Base-by-base conservation (phyloP, 1,140 invertebrate species). In the Arctopsyche grandis region DNA sequence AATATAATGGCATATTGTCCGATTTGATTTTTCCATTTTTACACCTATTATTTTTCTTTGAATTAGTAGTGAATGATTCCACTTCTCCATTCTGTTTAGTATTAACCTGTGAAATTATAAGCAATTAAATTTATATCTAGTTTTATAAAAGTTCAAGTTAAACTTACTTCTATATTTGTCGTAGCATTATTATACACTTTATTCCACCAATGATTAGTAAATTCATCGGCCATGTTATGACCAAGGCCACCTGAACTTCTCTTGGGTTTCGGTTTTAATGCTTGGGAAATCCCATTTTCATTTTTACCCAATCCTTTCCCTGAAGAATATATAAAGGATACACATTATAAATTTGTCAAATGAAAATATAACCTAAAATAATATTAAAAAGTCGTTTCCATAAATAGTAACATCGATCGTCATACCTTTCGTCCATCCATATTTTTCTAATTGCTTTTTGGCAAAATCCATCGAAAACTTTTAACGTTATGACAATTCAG, bases 181-280 rank as follows among this genome's bases (percentile, higher is more conserved):
- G 93, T 89, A 43, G 94, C 93, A 81, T 93, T 92, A 83, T 95
- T 92, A 81, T 93, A 96, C 9, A 93, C 87, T 66, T 90, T 89
- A 83, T 94, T 92, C 94, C 95, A 96, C 95, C 95, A 97, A 69
- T 94, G 91, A 75, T 93, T 91, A 21, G 92, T 93, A 83, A 93
- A 94, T 80, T 93, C 92, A 22, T 92, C 88, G 0, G 89, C 90
- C 16, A 89, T 86, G 85, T 94, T 91, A 84, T 94, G 92, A 0
- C 95, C 95, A 63, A 97, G 84, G n/a, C 95, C 95, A 19, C 90
- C 84, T 21, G 89, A 92, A 85, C 96, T 93, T 78, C 94, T 91
- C 86, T 96, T 97, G 3, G 94, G 83, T 84, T 92, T 93, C 4
- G 94, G 91, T 85, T 93, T 95, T 12, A 96, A 82, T 0, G 95